A percentile compares a stretch with the other conserved stretches of the same genome.
phyloP scores from a whole-genome alignment of 1,140 invertebrate genomes.

The Pseudomyrmex sp. region DNA sequence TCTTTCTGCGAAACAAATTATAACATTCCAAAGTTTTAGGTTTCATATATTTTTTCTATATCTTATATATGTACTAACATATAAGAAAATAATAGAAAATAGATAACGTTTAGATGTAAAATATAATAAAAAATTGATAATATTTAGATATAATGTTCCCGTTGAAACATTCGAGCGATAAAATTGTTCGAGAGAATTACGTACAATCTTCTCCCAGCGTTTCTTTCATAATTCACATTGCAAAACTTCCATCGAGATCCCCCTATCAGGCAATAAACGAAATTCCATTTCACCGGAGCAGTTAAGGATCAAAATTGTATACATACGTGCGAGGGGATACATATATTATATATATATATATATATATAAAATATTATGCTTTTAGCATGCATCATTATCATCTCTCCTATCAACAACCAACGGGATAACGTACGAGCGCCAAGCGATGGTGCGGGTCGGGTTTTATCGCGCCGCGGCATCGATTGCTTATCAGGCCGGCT shows the following conservation, averaged over 20 bases:
- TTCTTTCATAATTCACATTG: conserved; percentile 16
- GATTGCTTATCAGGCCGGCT: conserved; percentile 47
- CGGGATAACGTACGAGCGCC: conserved; percentile 35
- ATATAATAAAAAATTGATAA: too few species aligned
- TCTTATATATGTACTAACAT: too few species aligned
- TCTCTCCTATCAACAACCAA: conserved; percentile 35
- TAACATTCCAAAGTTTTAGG: background rate
- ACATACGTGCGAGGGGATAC: background rate
- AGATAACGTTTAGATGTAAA: too few species aligned
- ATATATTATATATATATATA: conserved; percentile 10
- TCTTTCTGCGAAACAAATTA: background rate
- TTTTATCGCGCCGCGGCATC: conserved; percentile 53
- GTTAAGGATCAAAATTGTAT: conserved; percentile 48
- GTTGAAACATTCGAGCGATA: too few species aligned
- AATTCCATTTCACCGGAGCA: conserved; percentile 13
- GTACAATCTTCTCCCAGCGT: background rate
- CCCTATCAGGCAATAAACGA: background rate
- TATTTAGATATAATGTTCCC: too few species aligned
- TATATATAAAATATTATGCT: conserved; percentile 46
- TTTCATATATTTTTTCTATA: too few species aligned
- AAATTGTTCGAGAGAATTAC: background rate
- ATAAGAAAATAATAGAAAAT: too few species aligned
- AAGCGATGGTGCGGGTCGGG: conserved; percentile 30
- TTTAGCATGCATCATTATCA: conserved; percentile 47
- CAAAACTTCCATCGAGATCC: background rate